Evolutionary conservation across 2,113 vertebrate species (phyloP), one percentile per base, ranked within the genome.

Genomic region (Menidia beryllina): DNA sequence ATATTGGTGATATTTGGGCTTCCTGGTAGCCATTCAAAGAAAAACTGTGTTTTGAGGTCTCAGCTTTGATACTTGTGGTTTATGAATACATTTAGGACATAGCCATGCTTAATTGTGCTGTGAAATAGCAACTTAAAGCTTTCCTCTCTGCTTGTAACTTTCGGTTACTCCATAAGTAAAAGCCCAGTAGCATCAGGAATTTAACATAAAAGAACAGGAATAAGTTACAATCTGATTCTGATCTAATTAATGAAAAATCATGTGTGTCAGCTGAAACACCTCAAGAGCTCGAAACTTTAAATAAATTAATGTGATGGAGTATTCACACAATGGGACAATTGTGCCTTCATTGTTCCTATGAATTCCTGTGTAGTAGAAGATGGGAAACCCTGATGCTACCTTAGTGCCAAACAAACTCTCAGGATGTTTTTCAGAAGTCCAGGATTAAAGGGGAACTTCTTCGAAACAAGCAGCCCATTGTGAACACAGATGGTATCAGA

Each of bases 391-490:
- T 69, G 39, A 81, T 38, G 63, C 61, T 41, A 78, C 69, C 59
- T 82, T 47, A 27, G 69, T 59, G 75, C 27, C 75, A 79, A 82
- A 84, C 73, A 81, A 72, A 81, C 83, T 62, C 81, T 84, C 25
- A 73, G 48, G 66, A 49, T 71, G 45, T 71, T 76, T 48, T 53
- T 78, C 51, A 74, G 65, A 85, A 72, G 39, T 62, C 71, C 59
- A 64, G 64, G 68, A 82, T 77, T 71, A 79, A 77, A 85, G 63
- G 54, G 49, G 36, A 59, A 52, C 59, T 74, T 72, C 50, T 62
- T 45, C 62, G 52, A 77, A 83, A 89, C 86, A 89, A 88, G 66
- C 3, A 39, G 58, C 3, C 73, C 51, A 82, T 90, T 90, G 84
- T 89, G 58, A 54, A 21, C 68, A 76, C 74, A 83, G 75, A 88